Base-by-base conservation (phyloP, 2,797 vertebrate species). In the Girardinus metallicus region DNA sequence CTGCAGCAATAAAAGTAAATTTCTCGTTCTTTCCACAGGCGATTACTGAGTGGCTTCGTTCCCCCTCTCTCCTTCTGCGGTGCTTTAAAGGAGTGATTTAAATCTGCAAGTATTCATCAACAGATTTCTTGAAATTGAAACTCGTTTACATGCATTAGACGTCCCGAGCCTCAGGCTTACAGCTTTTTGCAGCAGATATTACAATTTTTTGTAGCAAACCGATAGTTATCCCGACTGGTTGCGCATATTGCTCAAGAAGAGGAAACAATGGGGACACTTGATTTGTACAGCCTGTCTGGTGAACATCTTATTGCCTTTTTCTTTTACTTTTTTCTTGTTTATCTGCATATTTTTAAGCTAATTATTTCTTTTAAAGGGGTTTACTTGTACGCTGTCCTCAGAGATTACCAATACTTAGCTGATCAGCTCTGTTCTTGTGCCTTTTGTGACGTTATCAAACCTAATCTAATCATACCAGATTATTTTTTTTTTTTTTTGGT, bases 21-120 rank as follows among this genome's bases (percentile, higher is more conserved):
- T 29, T 68, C 74, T 6, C 81, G 74, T 76, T 87, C 36, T 86
- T 73, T 78, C 86, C 80, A 44, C 94, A 96, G 95, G 95, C 80
- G 92, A 94, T 86, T 95, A 94, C 89, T 95, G 85, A 93, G 47
- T 47, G 73, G 39, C 79, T 68, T 73, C 83, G 55, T 70, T 76
- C 71, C 75, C 87, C 80, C 85, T 81, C 64, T 89, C 64, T 78
- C 78, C 36, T 75, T 64, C 76, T 88, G 74, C 73, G 87, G 83
- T 77, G 81, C 80, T 80, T 80, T 91, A 79, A 79, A 49, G 46
- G 71, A 81, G 36, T 60, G 64, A 43, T 43, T 78, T 88, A 71
- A 80, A 71, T 75, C 41, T 46, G 83, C 83, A 87, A 79, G 84
- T 87, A 75, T 74, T 53, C 80, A 83, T 82, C 74, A 79, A 60